Base-by-base conservation (phyloP, 1,140 invertebrate species). In the Ridgeia piscesae region DNA sequence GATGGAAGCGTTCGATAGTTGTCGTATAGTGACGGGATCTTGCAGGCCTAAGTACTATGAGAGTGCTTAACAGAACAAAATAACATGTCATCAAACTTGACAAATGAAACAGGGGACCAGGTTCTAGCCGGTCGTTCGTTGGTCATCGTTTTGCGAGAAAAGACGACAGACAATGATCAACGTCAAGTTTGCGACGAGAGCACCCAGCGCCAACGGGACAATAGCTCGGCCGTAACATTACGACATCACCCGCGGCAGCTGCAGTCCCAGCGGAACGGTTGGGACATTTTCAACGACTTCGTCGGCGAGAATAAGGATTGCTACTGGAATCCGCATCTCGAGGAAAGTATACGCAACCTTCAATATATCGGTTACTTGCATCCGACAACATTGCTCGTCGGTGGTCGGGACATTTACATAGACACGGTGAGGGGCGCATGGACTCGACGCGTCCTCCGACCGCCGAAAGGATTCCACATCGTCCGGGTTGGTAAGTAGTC, bases 301-400 rank as follows among this genome's bases (percentile, higher is more conserved):
- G 21, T 92, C 34, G 4, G 33, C 34, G 91, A 88, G 33, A 92
- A 92, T 92, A 34, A 42, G 27, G 14, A 34, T 14, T 92, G 91
- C 88, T 42, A 92, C 34, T 92, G 91, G 91, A 89, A 92, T 89
- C 91, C 91, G 33, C 91, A 92, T 89, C 88, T 92, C 11, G 48
- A 92, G 91, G 91, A 92, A 77, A 92, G 91, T 34, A 77, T 92
- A n/a, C 21, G 35, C n/a, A 34, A 34, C 34, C 48, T 92, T 31
- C n/a, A 34, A n/a, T 92, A 88, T 42, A 77, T 33, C 33, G 91
- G 91, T 27, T 88, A 89, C 34, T 34, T 92, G n/a, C 88, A 89
- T 42, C 91, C 91, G 33, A 58, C n/a, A 14, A 89, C 91, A 33
- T 33, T 92, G 33, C 91, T 92, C 48, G 91, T 89, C 33, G 35